Evolutionary conservation across 2,888 invertebrate genomes (phyloP), one percentile per base, ranked within the genome.

Genomic region (Platypus cylindrus): DNA sequence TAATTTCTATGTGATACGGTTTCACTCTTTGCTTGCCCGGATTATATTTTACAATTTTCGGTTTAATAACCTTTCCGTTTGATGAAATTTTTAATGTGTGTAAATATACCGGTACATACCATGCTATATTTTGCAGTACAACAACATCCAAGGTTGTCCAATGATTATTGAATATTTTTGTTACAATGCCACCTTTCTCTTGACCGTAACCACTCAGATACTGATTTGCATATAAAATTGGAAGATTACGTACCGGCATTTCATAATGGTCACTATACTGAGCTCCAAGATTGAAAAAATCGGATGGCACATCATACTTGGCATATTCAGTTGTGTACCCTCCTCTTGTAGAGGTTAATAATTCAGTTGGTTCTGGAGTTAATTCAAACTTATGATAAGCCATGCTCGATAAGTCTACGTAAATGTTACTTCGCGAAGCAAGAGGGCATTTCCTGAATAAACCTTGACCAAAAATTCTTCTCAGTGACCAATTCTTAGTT

Each of bases 141-240:
- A 91, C 70, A 23, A 91, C 70, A 49, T 84, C 75, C 34, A 94
- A 63, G 1, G 73, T 54, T 35, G 70, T 68, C 73, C 78, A 81
- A 49, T 84, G 78, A 46, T 78, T 81, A 54, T 93, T 93, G 38
- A 75, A 75, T 31, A 93, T 65, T 58, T 84, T 79, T 14, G 85
- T 85, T 1, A 85, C 80, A 48, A 95, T 78, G 31, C 89, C 86
- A 8, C 94, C 94, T 52, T 75, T 74, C 59, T 91, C 89, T 62
- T 91, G 85, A 0, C 94, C 94, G 64, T 84, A 86, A 3, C 91
- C 93, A 12, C 80, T 67, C n/a, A 86, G 68, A 55, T 82, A 84
- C 47, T 85, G 75, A 54, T 79, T 84, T 7, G 83, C 85, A 54
- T 75, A 71, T 2, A 85, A 49, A 4, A 81, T 66, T 0, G 90